Conservation (phyloP, 2,888 invertebrate species). For the Noctua pronuba region DNA sequence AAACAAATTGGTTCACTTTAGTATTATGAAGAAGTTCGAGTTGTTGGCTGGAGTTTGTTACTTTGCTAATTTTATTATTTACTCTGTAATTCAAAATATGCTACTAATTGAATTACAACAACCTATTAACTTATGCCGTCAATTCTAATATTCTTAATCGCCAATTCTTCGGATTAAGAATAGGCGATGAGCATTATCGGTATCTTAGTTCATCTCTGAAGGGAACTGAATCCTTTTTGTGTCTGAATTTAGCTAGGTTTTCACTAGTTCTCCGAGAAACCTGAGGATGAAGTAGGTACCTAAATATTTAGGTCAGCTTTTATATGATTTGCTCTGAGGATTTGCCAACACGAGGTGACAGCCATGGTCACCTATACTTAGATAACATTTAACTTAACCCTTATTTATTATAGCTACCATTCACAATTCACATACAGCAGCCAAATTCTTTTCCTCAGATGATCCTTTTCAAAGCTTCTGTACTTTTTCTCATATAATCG, state of each 20-base stretch:
- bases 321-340: background rate
- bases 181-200: background rate
- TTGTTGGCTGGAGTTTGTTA: conserved; percentile 4
- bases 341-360: background rate
- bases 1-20: background rate
- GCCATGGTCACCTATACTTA: background rate
- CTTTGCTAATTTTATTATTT: conserved; percentile 23
- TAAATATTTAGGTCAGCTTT: background rate
- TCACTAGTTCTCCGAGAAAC: background rate
- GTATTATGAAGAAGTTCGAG: background rate
- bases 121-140: background rate
- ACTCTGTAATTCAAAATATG: background rate
- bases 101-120: background rate
- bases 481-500: background rate
- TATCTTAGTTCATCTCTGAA: background rate
- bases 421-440: background rate
- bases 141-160: conserved; percentile 22
- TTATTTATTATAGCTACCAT: background rate
- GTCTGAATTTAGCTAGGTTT: background rate
- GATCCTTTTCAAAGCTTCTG: background rate
- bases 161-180: background rate
- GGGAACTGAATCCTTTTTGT: background rate
- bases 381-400: background rate
- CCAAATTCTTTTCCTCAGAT: background rate
- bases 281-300: background rate